Base-by-base conservation (phyloP, 1,140 invertebrate genomes). In the Pygmarrhopalites habei region DNA sequence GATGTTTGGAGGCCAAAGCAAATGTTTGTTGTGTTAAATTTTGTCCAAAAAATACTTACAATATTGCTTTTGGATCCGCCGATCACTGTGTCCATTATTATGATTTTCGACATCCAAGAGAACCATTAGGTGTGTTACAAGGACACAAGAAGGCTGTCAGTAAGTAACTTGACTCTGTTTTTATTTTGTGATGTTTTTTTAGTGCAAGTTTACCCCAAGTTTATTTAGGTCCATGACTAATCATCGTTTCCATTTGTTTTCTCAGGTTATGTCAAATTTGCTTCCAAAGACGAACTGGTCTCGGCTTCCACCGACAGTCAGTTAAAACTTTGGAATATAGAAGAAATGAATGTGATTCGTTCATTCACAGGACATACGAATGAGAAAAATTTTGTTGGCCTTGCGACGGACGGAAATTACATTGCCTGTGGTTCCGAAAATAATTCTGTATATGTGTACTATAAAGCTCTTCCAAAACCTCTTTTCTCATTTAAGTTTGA, bases 21-120 rank as follows among this genome's bases (percentile, higher is more conserved):
- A 95, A 97, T 79, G 92, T 97, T 28, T 97, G 94, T 76, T 96
- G 92, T 78, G 94, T 98, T 1, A 90, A 95, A 74, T 98, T 98
- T 77, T 95, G 93, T 78, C 94, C 94, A 4, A 80, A 84, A 49
- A 92, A 86, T 65, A 85, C 89, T 0, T 82, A 81, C 73, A 58
- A 43, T 17, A 78, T 97, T 28, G 91, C 93, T 1, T 95, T 95
- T 79, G 93, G 93, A 19, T 95, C 91, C 14, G 93, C 94, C 3
- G 94, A 97, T 79, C 93, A 97, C 75, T 94, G 90, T 78, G 92
- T 97, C 43, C 92, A 98, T 79, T 95, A 96, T 75, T 97, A 95
- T 75, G 95, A 97, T 78, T 78, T 97, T 44, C 79, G 95, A 30
- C 88, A 93, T 68, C 85, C 89, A 73, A 87, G 88, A 65, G 83